Percentiles rank a stretch among this genome's conserved stretches.
Evolutionary conservation across 2,888 invertebrate species (phyloP).

Genomic region (Steinernema carpocapsae): DNA sequence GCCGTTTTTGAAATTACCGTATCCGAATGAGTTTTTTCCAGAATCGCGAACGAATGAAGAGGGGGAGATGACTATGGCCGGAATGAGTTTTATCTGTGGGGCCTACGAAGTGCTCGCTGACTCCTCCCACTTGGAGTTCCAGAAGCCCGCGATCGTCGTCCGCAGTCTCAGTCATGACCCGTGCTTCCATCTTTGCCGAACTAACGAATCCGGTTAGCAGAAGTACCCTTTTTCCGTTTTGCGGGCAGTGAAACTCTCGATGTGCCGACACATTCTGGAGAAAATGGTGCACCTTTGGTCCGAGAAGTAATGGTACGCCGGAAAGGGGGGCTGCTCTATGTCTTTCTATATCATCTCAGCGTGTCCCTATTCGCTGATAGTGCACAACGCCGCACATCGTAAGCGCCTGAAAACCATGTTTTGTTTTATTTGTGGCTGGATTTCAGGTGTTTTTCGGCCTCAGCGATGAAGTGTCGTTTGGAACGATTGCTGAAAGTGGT

Average conservation of each 20-base stretch:
- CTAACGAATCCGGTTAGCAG: conserved; percentile 2
- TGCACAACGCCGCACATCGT: conserved; percentile 84
- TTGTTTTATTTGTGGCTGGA: not conserved
- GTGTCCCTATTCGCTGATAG: conserved; percentile 75
- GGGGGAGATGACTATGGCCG: too few species aligned
- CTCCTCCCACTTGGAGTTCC: conserved; percentile 83
- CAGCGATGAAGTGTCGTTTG: conserved; percentile 79
- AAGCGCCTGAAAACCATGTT: conserved; percentile 71
- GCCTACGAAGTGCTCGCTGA: conserved; percentile 92
- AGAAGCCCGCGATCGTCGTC: conserved; percentile 44
- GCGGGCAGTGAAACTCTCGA: conserved; percentile 85
- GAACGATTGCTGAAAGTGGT: conserved; percentile 89
- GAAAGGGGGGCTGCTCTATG: conserved; percentile 91
- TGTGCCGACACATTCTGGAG: conserved; percentile 92
- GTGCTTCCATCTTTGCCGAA: conserved; percentile 33
- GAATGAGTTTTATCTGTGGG: too few species aligned
- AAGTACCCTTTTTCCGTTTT: not conserved
- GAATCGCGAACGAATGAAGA: too few species aligned
- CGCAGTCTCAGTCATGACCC: conserved; percentile 42
- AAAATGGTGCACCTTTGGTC: conserved; percentile 92
- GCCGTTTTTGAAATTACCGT: too few species aligned
- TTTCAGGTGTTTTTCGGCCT: conserved; percentile 44
- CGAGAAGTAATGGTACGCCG: conserved; percentile 96
- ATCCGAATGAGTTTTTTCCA: too few species aligned
- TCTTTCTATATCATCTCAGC: conserved; percentile 86